phyloP scores from a whole-genome alignment of 2,888 invertebrate species.

The Rhabditoides inermis region DNA sequence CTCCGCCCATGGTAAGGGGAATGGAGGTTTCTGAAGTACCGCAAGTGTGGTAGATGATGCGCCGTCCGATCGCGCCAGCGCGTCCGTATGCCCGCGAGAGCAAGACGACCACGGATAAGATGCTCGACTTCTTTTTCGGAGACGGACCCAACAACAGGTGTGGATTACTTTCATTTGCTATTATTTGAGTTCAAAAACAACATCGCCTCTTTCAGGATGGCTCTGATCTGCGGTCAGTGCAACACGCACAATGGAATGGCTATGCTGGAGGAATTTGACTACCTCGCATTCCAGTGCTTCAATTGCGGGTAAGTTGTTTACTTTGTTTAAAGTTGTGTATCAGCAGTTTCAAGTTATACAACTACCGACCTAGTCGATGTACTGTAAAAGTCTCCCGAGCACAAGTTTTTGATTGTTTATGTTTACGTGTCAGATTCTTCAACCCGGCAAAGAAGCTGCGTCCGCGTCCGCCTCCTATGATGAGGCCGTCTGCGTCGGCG shows the following conservation, averaged over 20 bases:
- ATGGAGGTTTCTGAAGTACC: too few species aligned
- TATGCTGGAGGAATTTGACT: constrained; percentile 67
- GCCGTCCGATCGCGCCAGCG: constrained; percentile 8
- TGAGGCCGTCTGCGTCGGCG: too few species aligned
- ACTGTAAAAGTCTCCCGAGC: too few species aligned
- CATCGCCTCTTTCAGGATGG: constrained; percentile 60
- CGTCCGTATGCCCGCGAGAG: constrained; percentile 11
- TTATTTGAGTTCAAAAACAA: not conserved
- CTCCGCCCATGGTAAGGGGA: too few species aligned
- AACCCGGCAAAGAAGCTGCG: constrained; percentile 32
- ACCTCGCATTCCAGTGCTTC: constrained; percentile 68
- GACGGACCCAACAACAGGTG: constrained; percentile 82
- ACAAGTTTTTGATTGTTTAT: too few species aligned
- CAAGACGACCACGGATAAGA: constrained; percentile 8
- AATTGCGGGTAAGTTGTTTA: constrained; percentile 36
- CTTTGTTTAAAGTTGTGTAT: too few species aligned
- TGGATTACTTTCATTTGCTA: not conserved
- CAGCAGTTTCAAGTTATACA: too few species aligned
- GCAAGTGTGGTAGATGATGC: too few species aligned
- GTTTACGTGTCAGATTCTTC: too few species aligned
- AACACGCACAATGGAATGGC: constrained; percentile 85
- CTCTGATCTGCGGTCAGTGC: constrained; percentile 83
- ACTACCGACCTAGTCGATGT: too few species aligned
- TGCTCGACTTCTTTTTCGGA: constrained; percentile 86
- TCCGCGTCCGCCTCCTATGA: too few species aligned